Evolutionary conservation across 1,140 invertebrate species (phyloP), one percentile per base, ranked within the genome.

Genomic region (Meloidogyne hapla): DNA sequence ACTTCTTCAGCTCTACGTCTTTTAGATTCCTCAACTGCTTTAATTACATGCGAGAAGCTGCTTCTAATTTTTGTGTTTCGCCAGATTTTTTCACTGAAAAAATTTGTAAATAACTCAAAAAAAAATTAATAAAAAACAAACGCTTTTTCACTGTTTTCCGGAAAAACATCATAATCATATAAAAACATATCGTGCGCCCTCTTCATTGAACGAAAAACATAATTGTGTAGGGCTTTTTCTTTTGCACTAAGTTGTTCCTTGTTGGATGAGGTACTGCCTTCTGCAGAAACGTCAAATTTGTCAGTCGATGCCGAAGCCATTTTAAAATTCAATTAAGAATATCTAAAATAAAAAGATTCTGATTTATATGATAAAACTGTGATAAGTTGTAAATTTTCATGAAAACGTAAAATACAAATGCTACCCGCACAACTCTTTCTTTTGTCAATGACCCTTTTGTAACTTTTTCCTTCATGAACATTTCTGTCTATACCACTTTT

Each of bases 131-230:
- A 33, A 26, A 79, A 83, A 91, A 77, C 92, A 91, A 90, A 94
- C 93, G 93, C 90, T 84, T 90, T 90, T 80, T 92, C 91, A 88
- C 94, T 92, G 10, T 92, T 89, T 79, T 93, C 92, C n/a, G 95
- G 94, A 62, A 96, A 88, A 72, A 91, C 90, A 64, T 92, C 92
- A 87, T 97, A 94, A 87, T 97, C 94, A 42, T 92, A 91, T 45
- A 97, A 88, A 88, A 99, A 99, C 92, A 97, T 94, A 89, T 99
- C 96, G 88, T 98, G 96, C 15, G 94, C 95, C 84, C 96, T 89
- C 88, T 99, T 99, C 75, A 98, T 89, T 6, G 96, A 98, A 79
- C 96, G 91, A 88, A 99, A 99, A 66, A 98, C 94, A 72, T 98
- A 62, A 56, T 82, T 87, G 42, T 83, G 77, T 9, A 83, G 70